These are phyloP conservation scores for Cebus imitator DNA, from an alignment of 2,113 vertebrate species.

Conservation along the genomic window DNA sequence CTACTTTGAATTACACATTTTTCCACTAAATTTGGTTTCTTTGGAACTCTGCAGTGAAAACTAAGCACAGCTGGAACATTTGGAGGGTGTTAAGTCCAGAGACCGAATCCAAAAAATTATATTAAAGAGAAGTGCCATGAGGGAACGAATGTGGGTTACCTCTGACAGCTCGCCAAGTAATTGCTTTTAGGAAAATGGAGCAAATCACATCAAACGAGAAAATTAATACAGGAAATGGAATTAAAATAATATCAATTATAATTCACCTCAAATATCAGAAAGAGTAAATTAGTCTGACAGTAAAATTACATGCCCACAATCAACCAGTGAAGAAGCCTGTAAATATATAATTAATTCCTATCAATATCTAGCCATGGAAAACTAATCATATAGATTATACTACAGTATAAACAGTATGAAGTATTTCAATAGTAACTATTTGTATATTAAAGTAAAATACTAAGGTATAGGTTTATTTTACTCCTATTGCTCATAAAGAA, in stretches of 20 bases:
- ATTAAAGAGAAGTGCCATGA: constrained; percentile 63
- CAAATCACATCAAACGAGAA: constrained; percentile 78
- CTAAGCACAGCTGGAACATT: constrained; percentile 61
- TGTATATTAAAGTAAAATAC: neutral
- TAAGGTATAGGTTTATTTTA: neutral
- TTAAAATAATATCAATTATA: constrained; percentile 58
- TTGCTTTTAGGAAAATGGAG: constrained; percentile 88
- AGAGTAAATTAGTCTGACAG: constrained; percentile 47
- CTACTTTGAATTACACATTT: constrained; percentile 5
- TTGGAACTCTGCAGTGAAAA: constrained; percentile 47
- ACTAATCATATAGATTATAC: neutral
- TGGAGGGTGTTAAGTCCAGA: constrained; percentile 73
- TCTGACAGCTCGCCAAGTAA: constrained; percentile 97
- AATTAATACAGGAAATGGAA: constrained; percentile 63
- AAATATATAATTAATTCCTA: constrained; percentile 49
- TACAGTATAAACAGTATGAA: neutral
- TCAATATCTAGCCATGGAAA: neutral
- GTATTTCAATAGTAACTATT: neutral
- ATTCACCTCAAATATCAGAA: constrained; percentile 45
- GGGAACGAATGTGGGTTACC: constrained; percentile 87
- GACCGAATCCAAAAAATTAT: constrained; percentile 44
- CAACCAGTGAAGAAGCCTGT: constrained; percentile 10
- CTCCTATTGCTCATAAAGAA: neutral
- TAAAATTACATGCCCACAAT: constrained; percentile 64
- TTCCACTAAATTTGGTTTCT: constrained; percentile 52